These are phyloP conservation scores for Euwallacea fornicatus DNA, from an alignment of 1,140 invertebrate species.

Conservation along the genomic window DNA sequence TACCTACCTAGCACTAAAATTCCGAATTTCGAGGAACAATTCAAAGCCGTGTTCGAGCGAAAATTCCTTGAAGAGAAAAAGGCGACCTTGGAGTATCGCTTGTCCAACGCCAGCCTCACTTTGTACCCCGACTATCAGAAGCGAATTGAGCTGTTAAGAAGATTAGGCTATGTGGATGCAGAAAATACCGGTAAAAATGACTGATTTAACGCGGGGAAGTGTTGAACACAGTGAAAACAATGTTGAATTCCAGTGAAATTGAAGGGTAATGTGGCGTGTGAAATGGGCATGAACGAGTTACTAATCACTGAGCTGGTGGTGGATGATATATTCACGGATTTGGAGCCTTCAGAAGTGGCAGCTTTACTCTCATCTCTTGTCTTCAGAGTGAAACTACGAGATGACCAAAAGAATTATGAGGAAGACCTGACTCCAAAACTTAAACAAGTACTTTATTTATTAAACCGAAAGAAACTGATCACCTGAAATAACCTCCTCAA, in stretches of 20 bases:
- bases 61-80: conserved; percentile 73
- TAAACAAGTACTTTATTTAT: conserved; percentile 31
- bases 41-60: conserved; percentile 69
- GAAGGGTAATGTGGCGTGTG: conserved; percentile 93
- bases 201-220: background rate
- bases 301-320: conserved; percentile 96
- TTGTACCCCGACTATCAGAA: conserved; percentile 89
- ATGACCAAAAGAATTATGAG: conserved; percentile 35
- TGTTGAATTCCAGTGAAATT: conserved; percentile 61
- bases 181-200: conserved; percentile 64
- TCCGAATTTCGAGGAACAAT: conserved; percentile 69
- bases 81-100: conserved; percentile 68
- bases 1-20: conserved; percentile 55
- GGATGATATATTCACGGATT: conserved; percentile 84
- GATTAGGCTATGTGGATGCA: conserved; percentile 74
- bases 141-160: conserved; percentile 78
- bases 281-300: conserved; percentile 93
- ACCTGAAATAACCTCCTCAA: background rate
- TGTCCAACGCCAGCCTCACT: conserved; percentile 83
- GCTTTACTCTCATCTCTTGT: conserved; percentile 89
- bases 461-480: background rate
- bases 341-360: conserved; percentile 88
- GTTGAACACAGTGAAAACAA: background rate
- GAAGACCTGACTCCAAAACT: conserved; percentile 38
- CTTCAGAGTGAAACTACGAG: conserved; percentile 77